Evolutionary conservation across 2,113 vertebrate genomes (phyloP), one percentile per base, ranked within the genome.

Genomic region (Helogale parvula): DNA sequence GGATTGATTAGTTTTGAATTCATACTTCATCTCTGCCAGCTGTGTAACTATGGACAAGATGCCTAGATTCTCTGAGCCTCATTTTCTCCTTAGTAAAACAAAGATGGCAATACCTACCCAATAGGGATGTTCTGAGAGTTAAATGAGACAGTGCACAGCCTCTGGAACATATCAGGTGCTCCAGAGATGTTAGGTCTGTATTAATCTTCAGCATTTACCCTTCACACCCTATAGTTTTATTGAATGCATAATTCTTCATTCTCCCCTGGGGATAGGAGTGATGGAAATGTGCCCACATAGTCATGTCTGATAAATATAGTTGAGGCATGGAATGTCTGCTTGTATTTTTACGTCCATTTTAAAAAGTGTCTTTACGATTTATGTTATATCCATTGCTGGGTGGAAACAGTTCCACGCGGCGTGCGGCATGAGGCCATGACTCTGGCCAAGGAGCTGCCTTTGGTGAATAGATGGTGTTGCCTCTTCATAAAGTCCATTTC

Each of bases 341-440:
- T 94, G 92, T 72, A 90, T 60, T 76, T 88, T 88, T n/a, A 72
- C 27, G 29, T 85, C 91, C 45, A n/a, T 47, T 88, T 86, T 54
- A 52, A 69, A 54, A 54, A 7, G 23, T 54, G 54, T 76, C 76
- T 91, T 81, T 57, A 57, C 65, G 63, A 88, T 94, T 88, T 52
- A 65, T n/a, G 17, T 66, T 12, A 8, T 25, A 35, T 72, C 54
- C 54, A 7, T 21, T 16, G 41, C 80, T 47, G 63, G n/a, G 23
- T 57, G 25, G 72, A 63, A 84, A 45, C 15, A 57, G 35, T 63
- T 77, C 66, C 77, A 5, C 29, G 33, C 72, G 50, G 96, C 27
- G 1, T 7, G 74, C 41, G 16, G 69, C 82, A 8, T 77, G 82
- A 65, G 0, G 0, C 76, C 80, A 4, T 27, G 19, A 0, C 65